Conservation (phyloP, 2,113 vertebrate genomes). For the Cheirogaleus medius region DNA sequence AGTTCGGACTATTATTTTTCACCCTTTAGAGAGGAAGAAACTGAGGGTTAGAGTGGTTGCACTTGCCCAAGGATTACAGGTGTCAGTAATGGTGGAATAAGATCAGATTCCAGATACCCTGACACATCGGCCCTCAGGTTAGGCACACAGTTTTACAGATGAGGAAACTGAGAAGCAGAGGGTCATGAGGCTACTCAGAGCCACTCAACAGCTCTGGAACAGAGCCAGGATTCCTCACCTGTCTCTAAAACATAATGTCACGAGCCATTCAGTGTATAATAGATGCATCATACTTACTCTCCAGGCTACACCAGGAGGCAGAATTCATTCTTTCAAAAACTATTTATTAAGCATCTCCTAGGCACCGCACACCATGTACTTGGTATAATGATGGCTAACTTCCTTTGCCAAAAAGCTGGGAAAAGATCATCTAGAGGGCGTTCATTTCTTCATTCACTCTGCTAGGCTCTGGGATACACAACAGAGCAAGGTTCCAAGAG, state of each 20-base stretch:
- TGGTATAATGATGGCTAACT: background rate
- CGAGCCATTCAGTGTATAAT: background rate
- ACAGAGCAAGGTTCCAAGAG: background rate
- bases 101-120: background rate
- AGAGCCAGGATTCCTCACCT: background rate
- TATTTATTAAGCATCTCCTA: background rate
- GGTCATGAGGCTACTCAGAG: background rate
- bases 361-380: background rate
- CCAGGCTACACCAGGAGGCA: background rate
- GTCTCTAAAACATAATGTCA: background rate
- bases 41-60: background rate
- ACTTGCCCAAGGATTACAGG: background rate
- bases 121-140: background rate
- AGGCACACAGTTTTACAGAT: background rate
- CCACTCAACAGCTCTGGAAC: background rate
- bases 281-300: background rate
- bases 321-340: background rate
- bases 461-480: background rate
- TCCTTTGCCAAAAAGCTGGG: background rate
- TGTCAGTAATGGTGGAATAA: background rate
- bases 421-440: background rate
- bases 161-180: background rate
- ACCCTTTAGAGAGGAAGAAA: background rate
- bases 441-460: background rate
- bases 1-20: background rate